Percentiles rank a stretch among this genome's conserved stretches.
These are phyloP conservation scores for Bovichtus variegatus DNA, from an alignment of 2,797 vertebrate genomes.

Conservation along the genomic window DNA sequence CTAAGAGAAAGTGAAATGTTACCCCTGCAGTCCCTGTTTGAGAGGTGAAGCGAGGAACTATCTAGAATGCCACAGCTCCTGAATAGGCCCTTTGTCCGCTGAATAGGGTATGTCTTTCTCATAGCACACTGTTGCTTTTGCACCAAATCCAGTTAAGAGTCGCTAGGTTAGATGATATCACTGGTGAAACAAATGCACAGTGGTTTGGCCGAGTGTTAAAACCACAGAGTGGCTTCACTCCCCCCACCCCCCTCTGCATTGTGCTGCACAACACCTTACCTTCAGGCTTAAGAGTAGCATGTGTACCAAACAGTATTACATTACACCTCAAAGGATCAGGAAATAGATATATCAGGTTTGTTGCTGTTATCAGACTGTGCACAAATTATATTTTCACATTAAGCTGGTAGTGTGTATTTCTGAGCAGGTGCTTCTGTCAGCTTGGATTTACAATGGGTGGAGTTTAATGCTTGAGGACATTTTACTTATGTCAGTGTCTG, in stretches of 20 bases:
- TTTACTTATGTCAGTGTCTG: neutral
- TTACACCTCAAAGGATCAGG: neutral
- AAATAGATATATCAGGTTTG: neutral
- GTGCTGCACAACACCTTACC: neutral
- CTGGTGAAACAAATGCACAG: conserved; percentile 66
- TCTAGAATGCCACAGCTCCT: conserved; percentile 62
- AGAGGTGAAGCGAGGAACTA: conserved; percentile 46
- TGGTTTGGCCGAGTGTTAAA: conserved; percentile 54
- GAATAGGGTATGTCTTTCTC: conserved; percentile 74
- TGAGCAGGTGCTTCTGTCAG: neutral
- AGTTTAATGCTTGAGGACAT: neutral
- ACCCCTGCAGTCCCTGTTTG: conserved; percentile 43
- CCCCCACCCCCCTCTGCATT: neutral
- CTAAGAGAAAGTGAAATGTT: conserved; percentile 77
- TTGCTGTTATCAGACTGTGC: neutral
- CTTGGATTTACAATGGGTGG: neutral
- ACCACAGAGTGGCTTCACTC: conserved; percentile 47
- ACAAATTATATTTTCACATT: neutral
- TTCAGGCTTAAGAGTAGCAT: neutral
- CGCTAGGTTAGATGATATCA: conserved; percentile 77
- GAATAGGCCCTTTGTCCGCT: conserved; percentile 78
- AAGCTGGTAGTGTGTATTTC: neutral
- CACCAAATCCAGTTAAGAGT: conserved; percentile 60
- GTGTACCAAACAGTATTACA: neutral
- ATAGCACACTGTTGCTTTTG: conserved; percentile 64